Percentiles rank a stretch among this genome's conserved stretches.
Evolutionary conservation across 2,113 vertebrate genomes (phyloP).

Genomic region (human): DNA sequence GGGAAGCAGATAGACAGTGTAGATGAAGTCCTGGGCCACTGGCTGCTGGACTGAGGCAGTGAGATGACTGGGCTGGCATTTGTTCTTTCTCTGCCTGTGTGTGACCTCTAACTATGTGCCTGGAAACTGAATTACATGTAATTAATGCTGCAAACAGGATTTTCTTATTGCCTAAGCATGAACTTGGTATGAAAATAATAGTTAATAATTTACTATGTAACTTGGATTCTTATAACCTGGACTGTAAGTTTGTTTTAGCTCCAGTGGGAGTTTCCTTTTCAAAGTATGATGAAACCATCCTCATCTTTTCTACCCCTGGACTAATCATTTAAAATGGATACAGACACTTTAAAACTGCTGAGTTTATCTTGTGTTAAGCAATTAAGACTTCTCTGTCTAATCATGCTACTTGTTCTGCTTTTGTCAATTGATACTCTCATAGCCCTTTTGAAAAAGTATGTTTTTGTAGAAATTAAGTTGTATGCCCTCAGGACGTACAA

Average conservation of each 20-base stretch:
- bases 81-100: conserved; percentile 29
- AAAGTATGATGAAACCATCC: conserved; percentile 39
- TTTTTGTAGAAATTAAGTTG: conserved; percentile 71
- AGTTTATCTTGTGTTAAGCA: conserved; percentile 69
- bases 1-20: not conserved
- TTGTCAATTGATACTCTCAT: conserved; percentile 60
- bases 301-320: not conserved
- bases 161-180: conserved; percentile 55
- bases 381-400: conserved; percentile 66
- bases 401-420: conserved; percentile 56
- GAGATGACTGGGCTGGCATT: not conserved
- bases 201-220: conserved; percentile 67
- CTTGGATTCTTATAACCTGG: conserved; percentile 56
- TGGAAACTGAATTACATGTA: conserved; percentile 48
- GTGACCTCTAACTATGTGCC: conserved; percentile 45
- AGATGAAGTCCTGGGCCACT: not conserved
- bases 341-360: conserved; percentile 49
- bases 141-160: conserved; percentile 61
- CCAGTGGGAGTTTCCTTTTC: conserved; percentile 45
- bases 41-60: not conserved
- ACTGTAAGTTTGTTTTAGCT: conserved; percentile 64
- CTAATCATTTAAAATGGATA: conserved; percentile 63
- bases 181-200: conserved; percentile 55
- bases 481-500: conserved; percentile 21
- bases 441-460: conserved; percentile 63